Percentiles rank a stretch among this genome's conserved stretches.
Evolutionary conservation across 2,113 vertebrate genomes (phyloP).

Genomic region (Percopsis transmontana): DNA sequence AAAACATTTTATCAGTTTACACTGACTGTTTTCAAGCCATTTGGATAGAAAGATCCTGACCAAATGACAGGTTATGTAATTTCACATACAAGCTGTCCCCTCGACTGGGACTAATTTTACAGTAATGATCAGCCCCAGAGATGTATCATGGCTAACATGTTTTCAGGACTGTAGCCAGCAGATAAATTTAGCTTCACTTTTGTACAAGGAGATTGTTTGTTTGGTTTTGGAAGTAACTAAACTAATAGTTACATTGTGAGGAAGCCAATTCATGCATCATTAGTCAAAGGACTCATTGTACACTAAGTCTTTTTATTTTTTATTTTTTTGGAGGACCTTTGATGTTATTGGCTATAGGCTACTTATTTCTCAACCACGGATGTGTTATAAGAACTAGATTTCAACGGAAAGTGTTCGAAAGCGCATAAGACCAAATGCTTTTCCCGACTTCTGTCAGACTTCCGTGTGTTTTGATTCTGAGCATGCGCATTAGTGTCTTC

Average conservation of each 20-base stretch:
- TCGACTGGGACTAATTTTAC: conserved; percentile 24
- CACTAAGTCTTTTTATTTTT: not conserved
- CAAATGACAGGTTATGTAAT: not conserved
- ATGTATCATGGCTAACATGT: conserved; percentile 30
- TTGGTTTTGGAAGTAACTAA: conserved; percentile 42
- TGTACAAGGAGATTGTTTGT: conserved; percentile 41
- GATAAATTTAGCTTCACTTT: conserved; percentile 39
- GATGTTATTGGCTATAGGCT: not conserved
- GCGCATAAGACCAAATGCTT: no score
- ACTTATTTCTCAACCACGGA: not conserved
- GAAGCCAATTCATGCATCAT: not conserved
- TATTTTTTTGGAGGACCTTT: not conserved
- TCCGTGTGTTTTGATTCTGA: no score
- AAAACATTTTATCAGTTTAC: no score
- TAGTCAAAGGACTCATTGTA: not conserved
- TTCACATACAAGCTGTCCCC: not conserved
- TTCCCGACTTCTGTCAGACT: no score
- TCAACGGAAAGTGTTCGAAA: no score
- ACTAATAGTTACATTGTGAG: conserved; percentile 27
- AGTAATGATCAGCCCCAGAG: conserved; percentile 39
- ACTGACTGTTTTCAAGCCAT: conserved; percentile 18
- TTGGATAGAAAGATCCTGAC: not conserved
- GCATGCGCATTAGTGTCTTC: no score
- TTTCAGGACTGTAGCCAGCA: conserved; percentile 31
- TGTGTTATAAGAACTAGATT: not conserved